Evolutionary conservation across 2,888 invertebrate genomes (phyloP), one percentile per base, ranked within the genome.

Genomic region (Thumatha senex): DNA sequence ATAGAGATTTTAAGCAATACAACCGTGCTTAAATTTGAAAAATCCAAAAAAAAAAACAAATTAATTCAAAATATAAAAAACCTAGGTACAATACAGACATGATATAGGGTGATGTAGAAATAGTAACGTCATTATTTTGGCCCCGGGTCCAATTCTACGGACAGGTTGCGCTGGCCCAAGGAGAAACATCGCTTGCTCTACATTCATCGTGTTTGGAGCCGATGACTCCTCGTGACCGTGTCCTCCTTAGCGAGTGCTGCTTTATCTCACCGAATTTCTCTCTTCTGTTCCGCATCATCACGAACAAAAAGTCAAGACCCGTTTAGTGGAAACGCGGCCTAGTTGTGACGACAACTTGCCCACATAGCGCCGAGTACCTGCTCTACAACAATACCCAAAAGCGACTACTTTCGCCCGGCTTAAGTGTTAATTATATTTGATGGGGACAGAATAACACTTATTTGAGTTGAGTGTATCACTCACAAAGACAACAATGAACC

Each of bases 151-250:
- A 72, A 67, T 66, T 44, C 40, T 58, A 74, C 69, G 74, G 82
- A 82, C 85, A 85, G 83, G 84, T 85, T 78, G 70, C 54, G 67
- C 69, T 67, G 68, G 79, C 76, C 78, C 74, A 80, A 83, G 82
- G 80, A 84, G 84, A 87, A 86, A 86, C 82, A 82, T 79, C 76
- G 81, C 75, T 78, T 74, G 88, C 84, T 89, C 89, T 78, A 88
- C 86, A 89, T 89, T 84, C 74, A 68, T 76, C 74, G 72, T 79
- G 82, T 86, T 87, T 71, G 81, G 77, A 88, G 84, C 83, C 89
- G 89, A 86, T 89, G 89, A 89, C 89, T 88, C 82, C 79, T 86
- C 79, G 84, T 88, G 89, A 88, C 89, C 88, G 86, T 84, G 89
- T 82, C 89, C 89, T 81, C 86, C 84, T 89, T 88, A 83, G 64